These are phyloP conservation scores for Pseudomyrmex concolor DNA, from an alignment of 1,140 invertebrate genomes.

Conservation along the genomic window DNA sequence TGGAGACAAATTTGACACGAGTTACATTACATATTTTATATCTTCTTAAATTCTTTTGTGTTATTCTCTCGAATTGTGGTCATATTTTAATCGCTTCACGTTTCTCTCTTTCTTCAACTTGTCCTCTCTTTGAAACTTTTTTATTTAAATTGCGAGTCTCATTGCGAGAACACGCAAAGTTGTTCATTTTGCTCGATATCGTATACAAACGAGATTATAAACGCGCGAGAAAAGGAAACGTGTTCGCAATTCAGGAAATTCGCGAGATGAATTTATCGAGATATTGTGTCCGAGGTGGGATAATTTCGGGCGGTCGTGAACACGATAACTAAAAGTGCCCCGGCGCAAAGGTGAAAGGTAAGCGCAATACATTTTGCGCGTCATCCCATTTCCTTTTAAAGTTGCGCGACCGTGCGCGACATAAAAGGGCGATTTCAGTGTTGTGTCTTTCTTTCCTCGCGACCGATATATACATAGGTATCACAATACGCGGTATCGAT, in stretches of 20 bases:
- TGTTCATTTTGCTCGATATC: too few species aligned
- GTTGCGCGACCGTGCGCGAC: neutral
- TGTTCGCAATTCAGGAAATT: slow-evolving; percentile 23
- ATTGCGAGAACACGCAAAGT: too few species aligned
- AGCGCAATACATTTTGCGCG: slow-evolving; percentile 26
- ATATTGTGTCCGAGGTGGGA: too few species aligned
- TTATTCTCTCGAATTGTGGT: too few species aligned
- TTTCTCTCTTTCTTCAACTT: too few species aligned
- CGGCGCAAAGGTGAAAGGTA: slow-evolving; percentile 47
- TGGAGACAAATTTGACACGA: too few species aligned
- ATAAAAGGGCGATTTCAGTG: slow-evolving; percentile 35
- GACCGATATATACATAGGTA: neutral
- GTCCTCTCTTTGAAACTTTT: neutral
- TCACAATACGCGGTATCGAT: slow-evolving; percentile 33
- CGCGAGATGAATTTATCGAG: slow-evolving; percentile 23
- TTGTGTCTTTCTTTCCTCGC: neutral
- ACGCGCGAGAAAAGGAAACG: neutral
- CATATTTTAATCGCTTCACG: too few species aligned
- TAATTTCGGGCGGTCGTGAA: slow-evolving; percentile 9
- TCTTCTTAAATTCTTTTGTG: too few species aligned
- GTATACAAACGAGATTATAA: too few species aligned
- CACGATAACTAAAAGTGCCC: slow-evolving; percentile 16
- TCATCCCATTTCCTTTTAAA: slow-evolving; percentile 36
- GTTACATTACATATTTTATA: too few species aligned
- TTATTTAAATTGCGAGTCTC: too few species aligned